Conservation (phyloP, 2,113 vertebrate species). For the Ceyx margarethae region DNA sequence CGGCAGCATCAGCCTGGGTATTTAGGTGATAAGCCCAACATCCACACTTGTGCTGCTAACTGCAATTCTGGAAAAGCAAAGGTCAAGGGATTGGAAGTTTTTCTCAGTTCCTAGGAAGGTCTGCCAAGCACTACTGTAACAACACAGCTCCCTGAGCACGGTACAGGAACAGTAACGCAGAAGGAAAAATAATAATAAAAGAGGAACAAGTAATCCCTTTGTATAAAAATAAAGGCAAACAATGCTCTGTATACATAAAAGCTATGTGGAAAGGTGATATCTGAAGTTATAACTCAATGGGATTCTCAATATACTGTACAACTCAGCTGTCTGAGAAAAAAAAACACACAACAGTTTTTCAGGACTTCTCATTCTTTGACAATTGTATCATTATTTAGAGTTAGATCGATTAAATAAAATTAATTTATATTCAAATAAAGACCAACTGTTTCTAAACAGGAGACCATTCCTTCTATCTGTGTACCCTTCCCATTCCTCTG, state of each 20-base stretch:
- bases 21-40: background rate
- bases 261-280: background rate
- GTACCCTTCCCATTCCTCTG: background rate
- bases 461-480: background rate
- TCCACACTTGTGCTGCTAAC: constrained; percentile 8
- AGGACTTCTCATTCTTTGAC: background rate
- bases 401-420: background rate
- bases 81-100: constrained; percentile 47
- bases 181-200: background rate
- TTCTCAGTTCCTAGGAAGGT: background rate
- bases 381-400: background rate
- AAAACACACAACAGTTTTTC: background rate
- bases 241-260: background rate
- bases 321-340: background rate
- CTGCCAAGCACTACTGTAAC: constrained; percentile 40
- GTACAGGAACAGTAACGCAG: background rate
- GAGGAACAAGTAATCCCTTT: constrained; percentile 37
- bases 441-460: background rate
- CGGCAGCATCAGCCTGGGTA: background rate
- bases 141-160: background rate
- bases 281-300: background rate
- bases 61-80: constrained; percentile 34
- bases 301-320: background rate
- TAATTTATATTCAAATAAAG: background rate
- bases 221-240: constrained; percentile 38